These are phyloP conservation scores for Mycetomoellerius zeteki DNA, from an alignment of 1,140 invertebrate genomes.

Conservation along the genomic window DNA sequence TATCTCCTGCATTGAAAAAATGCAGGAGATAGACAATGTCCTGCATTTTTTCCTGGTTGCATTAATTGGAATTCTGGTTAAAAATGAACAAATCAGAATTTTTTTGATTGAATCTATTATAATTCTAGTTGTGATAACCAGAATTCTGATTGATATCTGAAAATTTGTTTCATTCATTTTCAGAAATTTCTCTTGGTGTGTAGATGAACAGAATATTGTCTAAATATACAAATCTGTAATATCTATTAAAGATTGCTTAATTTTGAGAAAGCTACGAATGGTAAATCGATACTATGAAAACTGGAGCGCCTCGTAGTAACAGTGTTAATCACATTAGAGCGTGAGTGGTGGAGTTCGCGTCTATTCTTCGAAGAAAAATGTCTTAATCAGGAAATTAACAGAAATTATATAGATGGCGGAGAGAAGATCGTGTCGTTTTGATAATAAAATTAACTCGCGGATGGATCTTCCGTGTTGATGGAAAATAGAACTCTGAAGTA, in stretches of 20 bases:
- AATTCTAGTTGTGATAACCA: too few relatives aligned
- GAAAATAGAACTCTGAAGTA: not conserved
- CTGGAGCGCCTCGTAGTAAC: not conserved
- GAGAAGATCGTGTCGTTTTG: not conserved
- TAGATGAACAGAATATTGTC: too few relatives aligned
- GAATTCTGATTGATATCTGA: too few relatives aligned
- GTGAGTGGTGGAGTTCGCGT: not conserved
- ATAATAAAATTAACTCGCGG: constrained; percentile 20
- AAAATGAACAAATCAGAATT: too few relatives aligned
- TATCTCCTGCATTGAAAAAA: too few relatives aligned
- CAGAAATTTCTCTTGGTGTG: too few relatives aligned
- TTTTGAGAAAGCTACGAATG: not conserved
- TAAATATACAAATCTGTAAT: not conserved
- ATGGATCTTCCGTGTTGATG: not conserved
- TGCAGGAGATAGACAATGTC: too few relatives aligned
- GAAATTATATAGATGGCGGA: not conserved
- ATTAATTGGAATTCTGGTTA: too few relatives aligned
- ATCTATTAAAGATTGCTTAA: not conserved
- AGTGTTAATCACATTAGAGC: constrained; percentile 39
- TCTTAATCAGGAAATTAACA: constrained; percentile 41
- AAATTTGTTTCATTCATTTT: too few relatives aligned
- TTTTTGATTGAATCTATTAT: too few relatives aligned
- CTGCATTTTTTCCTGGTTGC: too few relatives aligned
- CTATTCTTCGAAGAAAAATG: constrained; percentile 22
- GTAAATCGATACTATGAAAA: constrained; percentile 32